These are phyloP conservation scores for Apis dorsata DNA, from an alignment of 1,140 invertebrate genomes.

Conservation along the genomic window DNA sequence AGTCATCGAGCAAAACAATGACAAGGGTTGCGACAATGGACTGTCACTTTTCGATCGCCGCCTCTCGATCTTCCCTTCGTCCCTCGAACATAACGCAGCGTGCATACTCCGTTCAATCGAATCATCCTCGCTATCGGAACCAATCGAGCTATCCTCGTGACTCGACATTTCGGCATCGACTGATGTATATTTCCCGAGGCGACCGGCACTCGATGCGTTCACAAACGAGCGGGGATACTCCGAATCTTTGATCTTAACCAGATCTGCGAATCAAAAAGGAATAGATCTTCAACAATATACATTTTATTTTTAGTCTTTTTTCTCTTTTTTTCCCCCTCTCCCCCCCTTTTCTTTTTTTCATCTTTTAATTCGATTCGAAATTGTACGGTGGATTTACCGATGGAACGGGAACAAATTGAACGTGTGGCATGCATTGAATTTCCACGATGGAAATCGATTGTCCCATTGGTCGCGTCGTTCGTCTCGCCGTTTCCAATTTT, in stretches of 20 bases:
- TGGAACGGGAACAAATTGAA: not conserved
- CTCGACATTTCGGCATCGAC: conserved; percentile 75
- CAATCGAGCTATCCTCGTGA: conserved; percentile 72
- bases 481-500: not conserved
- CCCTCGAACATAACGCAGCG: not conserved
- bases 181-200: conserved; percentile 60
- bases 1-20: not conserved
- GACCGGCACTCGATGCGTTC: conserved; percentile 47
- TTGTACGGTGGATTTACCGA: conserved; percentile 7
- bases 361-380: not conserved
- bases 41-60: conserved; percentile 1
- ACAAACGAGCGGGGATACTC: conserved; percentile 50
- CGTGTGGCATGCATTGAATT: conserved; percentile 11
- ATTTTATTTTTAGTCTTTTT: conserved; percentile 36
- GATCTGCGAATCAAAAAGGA: conserved; percentile 51
- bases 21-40: conserved; percentile 15
- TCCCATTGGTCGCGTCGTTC: not conserved
- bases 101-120: conserved; percentile 3
- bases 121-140: conserved; percentile 57
- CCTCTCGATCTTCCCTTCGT: conserved; percentile 1
- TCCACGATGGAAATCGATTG: not conserved
- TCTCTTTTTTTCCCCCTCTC: not conserved
- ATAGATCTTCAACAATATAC: conserved; percentile 44
- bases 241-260: conserved; percentile 59
- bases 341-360: not conserved